Base-by-base conservation (phyloP, 2,888 invertebrate genomes). In the Julus scandinavius region DNA sequence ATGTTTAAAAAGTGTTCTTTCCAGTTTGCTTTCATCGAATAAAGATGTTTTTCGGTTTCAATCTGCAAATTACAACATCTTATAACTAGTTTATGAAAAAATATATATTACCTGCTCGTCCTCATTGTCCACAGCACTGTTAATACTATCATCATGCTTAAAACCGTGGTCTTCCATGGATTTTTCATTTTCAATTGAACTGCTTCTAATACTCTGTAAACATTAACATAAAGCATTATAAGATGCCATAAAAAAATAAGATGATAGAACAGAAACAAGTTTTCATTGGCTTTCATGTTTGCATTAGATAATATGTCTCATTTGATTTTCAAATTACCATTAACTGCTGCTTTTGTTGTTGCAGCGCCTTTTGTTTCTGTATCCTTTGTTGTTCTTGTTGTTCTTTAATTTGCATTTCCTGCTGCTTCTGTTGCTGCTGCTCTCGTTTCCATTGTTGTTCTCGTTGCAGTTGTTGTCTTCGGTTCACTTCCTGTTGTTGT, bases 341-440 rank as follows among this genome's bases (percentile, higher is more conserved):
- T 29, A 72, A 72, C 72, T 72, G 72, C 72, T 72, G 72, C 29
- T 72, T 29, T 72, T 29, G 72, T 72, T 72, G 72, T 29, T 11
- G 29, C 9, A 13, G 29, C 29, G 29, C 11, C n/a, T 72, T 72
- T 72, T n/a, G 72, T 11, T 63, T n/a, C 0, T 63, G 63, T 63
- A 13, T 63, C 63, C 63, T 63, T 63, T 63, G 63, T 20, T 72
- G 72, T 2, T 72, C 72, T 29, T 72, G 29, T 29, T 13, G 72
- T n/a, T 72, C 11, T 11, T 72, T 72, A 6, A 5, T 29, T 72
- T 20, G 63, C 9, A n/a, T n/a, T 63, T 20, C n/a, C 20, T 20
- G 63, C 15, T 54, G 54, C 15, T 72, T 20, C 29, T 72, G 63
- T 5, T 20, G 63, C 9, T 63, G 63, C 5, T 63, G 63, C n/a